Base-by-base conservation (phyloP, 2,797 vertebrate genomes). In the Mallotus villosus region DNA sequence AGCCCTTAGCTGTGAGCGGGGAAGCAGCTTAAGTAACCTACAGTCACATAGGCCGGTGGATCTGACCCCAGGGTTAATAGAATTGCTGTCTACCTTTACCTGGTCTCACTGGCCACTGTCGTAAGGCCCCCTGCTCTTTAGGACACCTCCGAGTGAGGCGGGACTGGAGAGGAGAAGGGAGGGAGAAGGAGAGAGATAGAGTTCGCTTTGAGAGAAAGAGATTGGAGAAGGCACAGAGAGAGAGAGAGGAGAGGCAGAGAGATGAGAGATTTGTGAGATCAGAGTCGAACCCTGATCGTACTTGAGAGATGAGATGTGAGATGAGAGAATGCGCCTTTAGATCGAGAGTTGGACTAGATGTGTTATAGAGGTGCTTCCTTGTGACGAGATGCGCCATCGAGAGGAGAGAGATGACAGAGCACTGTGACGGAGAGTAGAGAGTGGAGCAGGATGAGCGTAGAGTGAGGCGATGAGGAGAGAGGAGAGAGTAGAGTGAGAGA, bases 11-110 rank as follows among this genome's bases (percentile, higher is more conserved):
- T 81, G 27, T 5, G 81, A 75, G 71, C 74, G 75, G 82, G 78
- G 74, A 79, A 65, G 57, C 71, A 70, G 73, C 76, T 68, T 75
- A 77, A 85, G 88, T 89, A 88, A 89, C 86, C 78, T 78, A 77
- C 75, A 75, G 84, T 86, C 73, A 82, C 81, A 80, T 32, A 37
- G 78, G 74, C 71, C 75, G 81, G 78, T 66, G 66, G 78, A 68
- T 63, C 82, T 86, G 90, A 91, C 89, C 89, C 73, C 22, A 25
- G 57, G 89, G 91, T 91, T 93, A 92, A 93, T 90, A 79, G 87
- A 89, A 89, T 87, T 82, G 82, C 85, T 86, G 86, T 86, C 80
- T 72, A 77, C 79, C 79, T 82, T 85, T 86, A 82, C 82, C 77
- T 80, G 79, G 76, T 73, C 81, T 68, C 68, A 75, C 41, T 79